These are phyloP conservation scores for Epinephelus coioides DNA, from an alignment of 2,797 vertebrate genomes.

Conservation along the genomic window DNA sequence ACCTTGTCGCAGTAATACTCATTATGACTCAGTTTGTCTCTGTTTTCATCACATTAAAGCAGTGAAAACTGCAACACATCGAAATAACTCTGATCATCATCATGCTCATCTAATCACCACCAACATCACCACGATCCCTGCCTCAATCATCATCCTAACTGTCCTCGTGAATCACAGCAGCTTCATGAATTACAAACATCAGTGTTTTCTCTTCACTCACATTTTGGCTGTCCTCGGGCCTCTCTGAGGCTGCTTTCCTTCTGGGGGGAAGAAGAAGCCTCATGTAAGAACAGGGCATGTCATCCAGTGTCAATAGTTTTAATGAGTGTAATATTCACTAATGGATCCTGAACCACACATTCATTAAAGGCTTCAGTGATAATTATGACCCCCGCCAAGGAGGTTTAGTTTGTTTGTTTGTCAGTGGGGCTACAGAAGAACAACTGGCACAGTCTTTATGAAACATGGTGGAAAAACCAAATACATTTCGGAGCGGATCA, in stretches of 20 bases:
- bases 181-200: neutral
- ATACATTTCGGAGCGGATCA: too few species aligned
- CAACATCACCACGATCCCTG: conserved; percentile 4
- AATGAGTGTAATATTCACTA: neutral
- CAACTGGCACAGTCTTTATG: too few species aligned
- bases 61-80: neutral
- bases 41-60: conserved; percentile 10
- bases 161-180: conserved; percentile 2
- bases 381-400: neutral
- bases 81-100: conserved; percentile 3
- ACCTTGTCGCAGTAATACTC: neutral
- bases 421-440: too few species aligned
- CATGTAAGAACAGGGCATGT: conserved; percentile 53
- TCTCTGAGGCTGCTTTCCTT: conserved; percentile 98
- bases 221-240: conserved; percentile 95
- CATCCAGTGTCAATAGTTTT: neutral
- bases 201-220: conserved; percentile 83
- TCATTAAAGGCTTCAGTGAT: conserved; percentile 21
- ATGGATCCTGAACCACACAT: neutral
- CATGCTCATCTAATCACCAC: conserved; percentile 3
- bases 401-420: too few species aligned
- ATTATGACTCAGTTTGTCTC: neutral
- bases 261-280: conserved; percentile 82
- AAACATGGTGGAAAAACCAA: too few species aligned
- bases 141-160: neutral